Conservation (phyloP, 1,140 invertebrate genomes). For the Orius laevigatus region DNA sequence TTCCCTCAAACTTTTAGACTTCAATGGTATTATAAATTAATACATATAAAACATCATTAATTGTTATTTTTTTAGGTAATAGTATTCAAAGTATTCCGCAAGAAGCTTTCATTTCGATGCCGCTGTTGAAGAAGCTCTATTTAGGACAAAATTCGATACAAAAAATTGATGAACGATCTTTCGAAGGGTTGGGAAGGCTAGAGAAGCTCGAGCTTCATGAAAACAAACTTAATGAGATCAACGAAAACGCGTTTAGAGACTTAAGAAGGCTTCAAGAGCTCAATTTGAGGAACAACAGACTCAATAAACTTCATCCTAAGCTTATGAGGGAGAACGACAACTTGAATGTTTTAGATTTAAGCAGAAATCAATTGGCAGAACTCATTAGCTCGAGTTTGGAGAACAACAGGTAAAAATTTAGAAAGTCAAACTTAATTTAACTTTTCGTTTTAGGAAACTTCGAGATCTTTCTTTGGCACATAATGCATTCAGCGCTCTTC, state of each 20-base stretch:
- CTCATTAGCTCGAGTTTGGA: slow-evolving; percentile 45
- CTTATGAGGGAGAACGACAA: slow-evolving; percentile 44
- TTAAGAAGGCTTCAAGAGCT: slow-evolving; percentile 40
- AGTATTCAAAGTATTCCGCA: slow-evolving; percentile 49
- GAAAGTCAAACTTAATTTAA: no score
- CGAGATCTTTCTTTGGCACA: slow-evolving; percentile 59
- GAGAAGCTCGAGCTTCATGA: slow-evolving; percentile 58
- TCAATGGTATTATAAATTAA: slow-evolving; percentile 32
- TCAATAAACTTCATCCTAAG: slow-evolving; percentile 49
- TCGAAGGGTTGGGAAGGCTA: slow-evolving; percentile 49
- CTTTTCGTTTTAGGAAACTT: slow-evolving; percentile 35
- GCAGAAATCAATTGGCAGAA: slow-evolving; percentile 55
- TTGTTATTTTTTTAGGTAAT: slow-evolving; percentile 33
- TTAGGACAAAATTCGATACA: slow-evolving; percentile 61
- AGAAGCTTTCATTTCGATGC: slow-evolving; percentile 46
- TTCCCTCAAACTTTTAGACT: slow-evolving; percentile 49
- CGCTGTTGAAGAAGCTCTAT: slow-evolving; percentile 51
- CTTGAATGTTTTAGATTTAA: slow-evolving; percentile 53
- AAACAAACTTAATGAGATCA: slow-evolving; percentile 52
- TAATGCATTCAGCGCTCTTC: slow-evolving; percentile 56
- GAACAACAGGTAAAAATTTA: slow-evolving; percentile 35
- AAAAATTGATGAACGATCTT: slow-evolving; percentile 40
- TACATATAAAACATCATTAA: background rate
- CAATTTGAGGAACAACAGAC: slow-evolving; percentile 55
- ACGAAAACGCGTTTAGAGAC: slow-evolving; percentile 46